phyloP scores from a whole-genome alignment of 2,888 invertebrate genomes.

The Alcis repandata region DNA sequence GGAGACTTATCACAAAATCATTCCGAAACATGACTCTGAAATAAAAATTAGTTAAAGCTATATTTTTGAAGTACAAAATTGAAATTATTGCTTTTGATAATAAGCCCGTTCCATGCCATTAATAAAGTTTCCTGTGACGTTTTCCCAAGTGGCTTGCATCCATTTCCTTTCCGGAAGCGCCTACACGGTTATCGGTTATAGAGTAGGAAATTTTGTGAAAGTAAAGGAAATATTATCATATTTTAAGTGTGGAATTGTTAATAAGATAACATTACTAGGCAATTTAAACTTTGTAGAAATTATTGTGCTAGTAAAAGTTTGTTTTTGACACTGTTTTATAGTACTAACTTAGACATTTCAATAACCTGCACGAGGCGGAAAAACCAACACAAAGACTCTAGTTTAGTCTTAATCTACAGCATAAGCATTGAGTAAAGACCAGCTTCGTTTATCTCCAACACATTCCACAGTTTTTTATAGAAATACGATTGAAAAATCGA shows the following conservation, averaged over 20 bases:
- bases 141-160: slow-evolving; percentile 21
- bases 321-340: too few relatives aligned
- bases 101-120: slow-evolving; percentile 8
- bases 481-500: neutral
- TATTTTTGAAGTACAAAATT: neutral
- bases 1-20: neutral
- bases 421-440: too few relatives aligned
- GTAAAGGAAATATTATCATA: neutral
- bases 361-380: too few relatives aligned
- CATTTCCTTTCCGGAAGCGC: slow-evolving; percentile 25
- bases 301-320: too few relatives aligned
- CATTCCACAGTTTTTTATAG: neutral
- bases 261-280: too few relatives aligned
- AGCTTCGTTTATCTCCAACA: neutral
- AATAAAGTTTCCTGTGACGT: slow-evolving; percentile 28
- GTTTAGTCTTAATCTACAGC: too few relatives aligned
- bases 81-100: neutral
- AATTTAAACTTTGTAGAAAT: too few relatives aligned
- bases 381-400: too few relatives aligned
- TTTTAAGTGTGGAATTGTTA: neutral
- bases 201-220: neutral
- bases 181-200: slow-evolving; percentile 11
- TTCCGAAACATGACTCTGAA: too few relatives aligned
- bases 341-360: too few relatives aligned
- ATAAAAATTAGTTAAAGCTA: too few relatives aligned